These are phyloP conservation scores for Clamator glandarius DNA, from an alignment of 2,797 vertebrate species.

Conservation along the genomic window DNA sequence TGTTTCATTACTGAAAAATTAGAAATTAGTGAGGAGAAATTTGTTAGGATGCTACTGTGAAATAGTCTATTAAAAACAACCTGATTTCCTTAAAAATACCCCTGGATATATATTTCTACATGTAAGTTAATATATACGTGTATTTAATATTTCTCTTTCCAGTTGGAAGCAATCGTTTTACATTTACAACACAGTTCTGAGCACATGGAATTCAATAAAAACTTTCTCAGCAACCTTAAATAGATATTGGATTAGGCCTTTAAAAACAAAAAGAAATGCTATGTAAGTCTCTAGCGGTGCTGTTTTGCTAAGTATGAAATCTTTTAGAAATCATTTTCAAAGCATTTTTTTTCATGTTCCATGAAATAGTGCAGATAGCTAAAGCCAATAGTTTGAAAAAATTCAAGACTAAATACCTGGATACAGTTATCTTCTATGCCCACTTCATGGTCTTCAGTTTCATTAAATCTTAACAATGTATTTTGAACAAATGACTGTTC, in stretches of 20 bases:
- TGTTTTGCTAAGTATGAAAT: neutral
- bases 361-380: neutral
- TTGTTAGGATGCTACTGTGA: neutral
- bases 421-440: neutral
- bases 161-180: neutral
- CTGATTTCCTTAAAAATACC: neutral
- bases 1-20: neutral
- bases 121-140: neutral
- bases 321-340: neutral
- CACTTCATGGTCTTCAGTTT: neutral
- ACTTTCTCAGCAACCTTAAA: conserved; percentile 7
- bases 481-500: neutral
- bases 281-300: neutral
- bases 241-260: conserved; percentile 19
- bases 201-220: neutral
- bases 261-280: conserved; percentile 2
- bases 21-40: neutral
- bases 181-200: neutral
- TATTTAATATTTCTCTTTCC: neutral
- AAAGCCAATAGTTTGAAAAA: neutral
- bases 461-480: neutral
- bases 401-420: neutral
- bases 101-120: neutral
- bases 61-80: neutral
- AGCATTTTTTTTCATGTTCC: neutral